Evolutionary conservation across 2,113 vertebrate species (phyloP), one percentile per base, ranked within the genome.

Genomic region (Capreolus pygargus): DNA sequence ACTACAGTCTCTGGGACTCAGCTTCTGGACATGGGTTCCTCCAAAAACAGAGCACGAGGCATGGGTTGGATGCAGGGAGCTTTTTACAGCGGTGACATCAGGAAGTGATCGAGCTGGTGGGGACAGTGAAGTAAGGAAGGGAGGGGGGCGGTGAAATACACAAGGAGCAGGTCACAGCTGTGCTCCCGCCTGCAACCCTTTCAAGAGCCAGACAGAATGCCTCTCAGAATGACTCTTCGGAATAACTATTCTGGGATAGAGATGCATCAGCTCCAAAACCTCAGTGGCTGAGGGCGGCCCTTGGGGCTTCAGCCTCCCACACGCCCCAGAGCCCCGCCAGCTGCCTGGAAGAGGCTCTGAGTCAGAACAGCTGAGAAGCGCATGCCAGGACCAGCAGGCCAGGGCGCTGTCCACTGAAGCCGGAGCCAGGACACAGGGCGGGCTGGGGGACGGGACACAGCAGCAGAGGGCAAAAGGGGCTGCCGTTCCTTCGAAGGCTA

Each of bases 301-400:
- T 28, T 23, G 50, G 33, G 6, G 58, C 39, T 36, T 7, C 33
- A 10, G 85, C 45, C 23, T n/a, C n/a, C 5, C 3, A 3, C 45
- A 61, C 10, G 27, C 86, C 60, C 28, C 88, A 78, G 67, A 70
- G 17, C 52, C 39, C 8, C 7, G 36, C 23, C 82, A 89, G 87
- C 74, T 93, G 21, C 43, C 55, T 17, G 10, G 14, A 27, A 74
- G 76, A 30, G 82, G n/a, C 54, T 92, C 36, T 17, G 86, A 60
- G 50, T 58, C 33, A 8, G 23, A 58, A 19, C 1, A n/a, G 84
- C 70, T n/a, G 58, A 45, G 87, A 28, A n/a, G 36, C 58, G 12
- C 9, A 3, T 6, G 2, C 39, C 5, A 19, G 3, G 76, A 50
- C 30, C 15, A 0, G 50, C 50, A 7, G 0, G 6, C 16, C 21